These are phyloP conservation scores for Didymodactylos carnosus DNA, from an alignment of 2,888 invertebrate species.

Conservation along the genomic window DNA sequence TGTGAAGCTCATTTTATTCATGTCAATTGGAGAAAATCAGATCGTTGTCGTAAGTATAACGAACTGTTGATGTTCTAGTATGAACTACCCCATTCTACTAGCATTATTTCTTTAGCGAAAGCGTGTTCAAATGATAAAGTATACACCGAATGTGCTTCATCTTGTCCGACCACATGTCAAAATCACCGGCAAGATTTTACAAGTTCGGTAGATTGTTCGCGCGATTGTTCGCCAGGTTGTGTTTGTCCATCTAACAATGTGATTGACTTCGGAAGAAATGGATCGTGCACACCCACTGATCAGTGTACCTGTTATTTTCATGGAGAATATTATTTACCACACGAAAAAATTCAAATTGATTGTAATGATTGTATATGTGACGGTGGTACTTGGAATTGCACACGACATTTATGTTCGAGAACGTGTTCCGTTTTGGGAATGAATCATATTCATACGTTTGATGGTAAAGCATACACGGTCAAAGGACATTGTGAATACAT, in stretches of 20 bases:
- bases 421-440: conserved; percentile 5
- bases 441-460: conserved; percentile 12
- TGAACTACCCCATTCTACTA: neutral
- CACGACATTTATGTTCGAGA: conserved; percentile 4
- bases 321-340: conserved; percentile 33
- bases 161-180: conserved; percentile 14
- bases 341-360: conserved; percentile 22
- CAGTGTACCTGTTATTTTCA: conserved; percentile 57
- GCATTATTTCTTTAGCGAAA: conserved; percentile 20
- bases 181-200: neutral
- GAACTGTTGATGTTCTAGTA: too few species aligned
- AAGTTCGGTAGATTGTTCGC: neutral
- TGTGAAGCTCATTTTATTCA: conserved; percentile 40
- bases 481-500: conserved; percentile 10
- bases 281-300: conserved; percentile 53
- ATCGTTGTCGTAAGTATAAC: conserved; percentile 55
- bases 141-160: conserved; percentile 12
- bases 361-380: conserved; percentile 20
- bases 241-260: neutral
- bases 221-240: neutral
- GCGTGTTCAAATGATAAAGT: conserved; percentile 1
- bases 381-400: conserved; percentile 9
- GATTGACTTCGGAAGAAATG: conserved; percentile 32
- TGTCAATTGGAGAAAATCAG: conserved; percentile 54
- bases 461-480: conserved; percentile 5